Base-by-base conservation (phyloP, 2,888 invertebrate species). In the Erpobdella octoculata region DNA sequence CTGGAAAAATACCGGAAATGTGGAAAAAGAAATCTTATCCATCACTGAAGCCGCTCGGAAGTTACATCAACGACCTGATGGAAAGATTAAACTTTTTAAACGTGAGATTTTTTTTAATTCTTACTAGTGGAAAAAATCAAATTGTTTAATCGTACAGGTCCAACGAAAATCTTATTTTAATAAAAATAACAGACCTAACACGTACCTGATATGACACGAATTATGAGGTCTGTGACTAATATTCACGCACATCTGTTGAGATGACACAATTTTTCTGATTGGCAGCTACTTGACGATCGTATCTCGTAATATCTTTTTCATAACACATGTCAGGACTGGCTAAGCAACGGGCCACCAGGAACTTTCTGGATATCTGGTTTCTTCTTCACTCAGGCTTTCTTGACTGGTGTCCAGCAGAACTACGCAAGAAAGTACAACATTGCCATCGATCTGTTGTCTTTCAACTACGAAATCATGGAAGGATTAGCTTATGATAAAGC, bases 1-100 rank as follows among this genome's bases (percentile, higher is more conserved):
- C 89, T 74, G 91, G 91, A 3, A 89, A 81, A 74, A 73, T 93
- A 58, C 84, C 84, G 0, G 79, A 76, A 28, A 81, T 83, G 80
- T 84, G 84, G 84, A 83, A 82, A 81, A 79, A 79, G 74, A 80
- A 79, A 70, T 84, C 84, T 2, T 84, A 84, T 77, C 84, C 84
- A 31, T 84, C 84, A 2, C 78, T 84, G 38, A 84, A 84, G 76
- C 84, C 83, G 2, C 79, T 84, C 4, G 84, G 84, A 38, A 81
- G 81, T 73, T 84, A 84, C 75, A 78, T 84, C 73, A 80, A 78
- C 68, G 84, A 84, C 76, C 84, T 84, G 79, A 75, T 83, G 36
- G 77, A 80, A 41, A 78, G 84, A 53, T 78, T 84, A 15, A 79
- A 81, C 72, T 84, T 84, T 81, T 91, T 91, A 77, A 86, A 89